Percentiles rank a stretch among this genome's conserved stretches.
Evolutionary conservation across 2,888 invertebrate species (phyloP).

Genomic region (Orthonevra nobilis): DNA sequence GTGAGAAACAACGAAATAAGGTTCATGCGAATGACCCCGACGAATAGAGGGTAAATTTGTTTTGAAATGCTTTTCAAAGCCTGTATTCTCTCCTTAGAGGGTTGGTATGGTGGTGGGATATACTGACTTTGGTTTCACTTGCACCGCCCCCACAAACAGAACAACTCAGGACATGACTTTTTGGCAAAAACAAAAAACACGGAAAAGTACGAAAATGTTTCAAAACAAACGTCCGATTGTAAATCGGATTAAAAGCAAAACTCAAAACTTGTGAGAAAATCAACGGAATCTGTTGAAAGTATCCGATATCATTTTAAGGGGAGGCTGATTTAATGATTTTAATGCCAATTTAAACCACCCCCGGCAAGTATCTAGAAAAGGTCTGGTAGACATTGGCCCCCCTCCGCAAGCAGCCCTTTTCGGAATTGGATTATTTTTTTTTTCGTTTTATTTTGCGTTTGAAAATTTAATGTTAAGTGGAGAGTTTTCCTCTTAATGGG

Average conservation of each 20-base stretch:
- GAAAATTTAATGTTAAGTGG: constrained; percentile 55
- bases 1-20: constrained; percentile 44
- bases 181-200: background rate
- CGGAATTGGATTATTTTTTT: constrained; percentile 38
- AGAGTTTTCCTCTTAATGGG: constrained; percentile 45
- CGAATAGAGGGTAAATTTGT: constrained; percentile 45
- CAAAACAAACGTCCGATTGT: background rate
- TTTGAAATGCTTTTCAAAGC: no score
- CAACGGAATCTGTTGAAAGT: constrained; percentile 21
- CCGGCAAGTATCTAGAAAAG: background rate
- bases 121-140: constrained; percentile 11
- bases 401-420: background rate
- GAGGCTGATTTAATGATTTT: constrained; percentile 6
- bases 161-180: no score
- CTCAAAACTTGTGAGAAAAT: constrained; percentile 45
- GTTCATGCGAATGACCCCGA: constrained; percentile 53
- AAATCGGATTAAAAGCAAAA: constrained; percentile 37
- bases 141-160: no score
- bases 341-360: constrained; percentile 39
- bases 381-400: constrained; percentile 11
- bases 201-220: background rate
- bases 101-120: background rate
- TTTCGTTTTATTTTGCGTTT: no score
- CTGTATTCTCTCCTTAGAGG: background rate
- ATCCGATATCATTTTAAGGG: constrained; percentile 9